phyloP scores from a whole-genome alignment of 2,113 vertebrate genomes.

The Rhagologus leucostigma region DNA sequence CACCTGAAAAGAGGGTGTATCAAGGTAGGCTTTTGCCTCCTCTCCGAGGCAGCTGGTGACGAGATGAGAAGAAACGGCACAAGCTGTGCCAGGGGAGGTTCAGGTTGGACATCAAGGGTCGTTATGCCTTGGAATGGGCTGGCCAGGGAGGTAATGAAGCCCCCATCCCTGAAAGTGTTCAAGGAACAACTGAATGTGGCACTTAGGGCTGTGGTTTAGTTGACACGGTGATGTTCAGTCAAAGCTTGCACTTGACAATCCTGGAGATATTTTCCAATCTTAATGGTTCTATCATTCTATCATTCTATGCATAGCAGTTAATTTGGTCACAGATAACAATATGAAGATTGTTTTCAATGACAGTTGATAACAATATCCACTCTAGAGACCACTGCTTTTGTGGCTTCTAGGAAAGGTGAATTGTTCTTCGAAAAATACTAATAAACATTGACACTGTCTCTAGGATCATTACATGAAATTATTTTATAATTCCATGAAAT shows the following conservation, averaged over 20 bases:
- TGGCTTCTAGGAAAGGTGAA: background rate
- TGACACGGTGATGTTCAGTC: background rate
- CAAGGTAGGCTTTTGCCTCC: background rate
- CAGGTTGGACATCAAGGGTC: background rate
- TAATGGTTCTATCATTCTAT: background rate
- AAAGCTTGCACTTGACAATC: background rate
- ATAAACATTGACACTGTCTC: background rate
- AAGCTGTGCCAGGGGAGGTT: background rate
- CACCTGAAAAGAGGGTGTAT: background rate
- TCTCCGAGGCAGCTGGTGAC: background rate
- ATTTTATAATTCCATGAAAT: background rate
- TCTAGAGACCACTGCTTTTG: background rate
- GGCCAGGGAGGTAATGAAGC: background rate
- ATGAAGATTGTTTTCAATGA: background rate
- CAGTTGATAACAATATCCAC: background rate
- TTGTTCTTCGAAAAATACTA: background rate
- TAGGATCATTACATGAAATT: background rate
- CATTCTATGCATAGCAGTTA: background rate
- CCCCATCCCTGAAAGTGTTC: background rate
- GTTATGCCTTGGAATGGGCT: fast-evolving
- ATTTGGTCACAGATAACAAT: background rate
- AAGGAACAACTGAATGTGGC: background rate
- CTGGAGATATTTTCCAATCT: background rate
- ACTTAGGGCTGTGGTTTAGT: background rate
- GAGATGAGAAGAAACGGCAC: background rate